These are phyloP conservation scores for Aphelenchoides bicaudatus DNA, from an alignment of 2,888 invertebrate species.

Conservation along the genomic window DNA sequence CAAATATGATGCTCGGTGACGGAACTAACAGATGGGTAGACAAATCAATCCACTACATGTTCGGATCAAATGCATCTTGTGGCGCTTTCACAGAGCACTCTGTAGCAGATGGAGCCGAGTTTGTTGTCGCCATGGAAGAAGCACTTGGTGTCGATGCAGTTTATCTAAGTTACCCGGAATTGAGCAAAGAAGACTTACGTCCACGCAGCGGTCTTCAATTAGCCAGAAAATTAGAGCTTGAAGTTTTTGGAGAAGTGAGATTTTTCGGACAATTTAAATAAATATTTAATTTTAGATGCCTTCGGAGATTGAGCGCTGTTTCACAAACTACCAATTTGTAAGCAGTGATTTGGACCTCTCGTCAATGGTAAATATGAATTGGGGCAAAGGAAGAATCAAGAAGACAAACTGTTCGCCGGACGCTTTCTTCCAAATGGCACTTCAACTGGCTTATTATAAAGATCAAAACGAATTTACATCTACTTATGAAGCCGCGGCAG, in stretches of 20 bases:
- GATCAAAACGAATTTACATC: slow-evolving; percentile 85
- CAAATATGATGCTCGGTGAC: slow-evolving; percentile 36
- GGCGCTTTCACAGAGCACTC: slow-evolving; percentile 55
- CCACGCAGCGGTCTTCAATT: neutral
- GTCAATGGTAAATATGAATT: slow-evolving; percentile 42
- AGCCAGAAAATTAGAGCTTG: slow-evolving; percentile 39
- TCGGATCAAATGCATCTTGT: slow-evolving; percentile 37
- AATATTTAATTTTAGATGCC: slow-evolving; percentile 7
- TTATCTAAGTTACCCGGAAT: slow-evolving; percentile 1
- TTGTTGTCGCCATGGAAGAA: slow-evolving; percentile 55
- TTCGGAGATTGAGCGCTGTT: slow-evolving; percentile 23
- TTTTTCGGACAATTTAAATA: too few species aligned
- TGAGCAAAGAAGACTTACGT: too few species aligned
- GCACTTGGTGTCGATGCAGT: slow-evolving; percentile 29
- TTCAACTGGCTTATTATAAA: slow-evolving; percentile 81
- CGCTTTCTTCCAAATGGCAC: slow-evolving; percentile 89
- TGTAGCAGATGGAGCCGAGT: slow-evolving; percentile 52
- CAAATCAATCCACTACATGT: slow-evolving; percentile 51
- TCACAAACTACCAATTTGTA: slow-evolving; percentile 7
- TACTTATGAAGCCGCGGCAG: slow-evolving; percentile 98
- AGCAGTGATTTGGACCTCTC: slow-evolving; percentile 18
- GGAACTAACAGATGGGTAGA: slow-evolving; percentile 32
- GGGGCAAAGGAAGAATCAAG: slow-evolving; percentile 75
- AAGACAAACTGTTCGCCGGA: slow-evolving; percentile 85
- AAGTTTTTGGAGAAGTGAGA: slow-evolving; percentile 32